These are phyloP conservation scores for Hormaphis cornu DNA, from an alignment of 1,140 invertebrate species.

Conservation along the genomic window DNA sequence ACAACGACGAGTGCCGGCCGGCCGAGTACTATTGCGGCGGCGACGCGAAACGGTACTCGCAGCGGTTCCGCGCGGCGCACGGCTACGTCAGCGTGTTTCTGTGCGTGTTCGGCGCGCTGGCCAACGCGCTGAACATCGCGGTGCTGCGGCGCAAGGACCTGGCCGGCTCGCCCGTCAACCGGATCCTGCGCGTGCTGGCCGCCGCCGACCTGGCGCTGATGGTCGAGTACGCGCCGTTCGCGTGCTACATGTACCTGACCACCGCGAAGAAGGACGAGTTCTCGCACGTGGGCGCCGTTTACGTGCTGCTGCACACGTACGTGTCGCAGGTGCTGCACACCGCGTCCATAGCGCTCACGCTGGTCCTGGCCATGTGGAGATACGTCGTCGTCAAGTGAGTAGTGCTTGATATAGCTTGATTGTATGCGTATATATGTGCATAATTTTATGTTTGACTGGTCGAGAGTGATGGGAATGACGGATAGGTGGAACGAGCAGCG, in stretches of 20 bases:
- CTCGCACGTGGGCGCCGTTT: conserved; percentile 69
- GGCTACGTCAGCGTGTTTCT: conserved; percentile 67
- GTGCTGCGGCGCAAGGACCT: conserved; percentile 84
- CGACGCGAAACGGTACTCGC: conserved; percentile 43
- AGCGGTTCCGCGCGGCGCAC: conserved; percentile 49
- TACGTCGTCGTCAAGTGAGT: conserved; percentile 68
- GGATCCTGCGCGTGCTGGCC: conserved; percentile 76
- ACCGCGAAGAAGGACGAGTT: conserved; percentile 47
- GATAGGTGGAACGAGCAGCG: too few species aligned
- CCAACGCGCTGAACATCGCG: conserved; percentile 86
- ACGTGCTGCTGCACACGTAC: conserved; percentile 71
- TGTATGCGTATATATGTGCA: too few species aligned
- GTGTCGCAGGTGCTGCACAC: conserved; percentile 81
- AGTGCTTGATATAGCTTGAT: too few species aligned
- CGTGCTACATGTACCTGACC: conserved; percentile 66
- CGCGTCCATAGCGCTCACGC: conserved; percentile 83
- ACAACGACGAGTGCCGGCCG: not conserved
- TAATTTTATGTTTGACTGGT: too few species aligned
- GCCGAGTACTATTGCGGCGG: conserved; percentile 42
- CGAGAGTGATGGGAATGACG: too few species aligned
- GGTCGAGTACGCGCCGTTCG: conserved; percentile 86
- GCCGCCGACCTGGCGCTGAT: conserved; percentile 85
- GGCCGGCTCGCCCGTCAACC: conserved; percentile 75
- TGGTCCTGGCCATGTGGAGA: conserved; percentile 83
- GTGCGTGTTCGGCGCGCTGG: conserved; percentile 83